Evolutionary conservation across 2,888 invertebrate genomes (phyloP).

Genomic region (Apoda limacodes): DNA sequence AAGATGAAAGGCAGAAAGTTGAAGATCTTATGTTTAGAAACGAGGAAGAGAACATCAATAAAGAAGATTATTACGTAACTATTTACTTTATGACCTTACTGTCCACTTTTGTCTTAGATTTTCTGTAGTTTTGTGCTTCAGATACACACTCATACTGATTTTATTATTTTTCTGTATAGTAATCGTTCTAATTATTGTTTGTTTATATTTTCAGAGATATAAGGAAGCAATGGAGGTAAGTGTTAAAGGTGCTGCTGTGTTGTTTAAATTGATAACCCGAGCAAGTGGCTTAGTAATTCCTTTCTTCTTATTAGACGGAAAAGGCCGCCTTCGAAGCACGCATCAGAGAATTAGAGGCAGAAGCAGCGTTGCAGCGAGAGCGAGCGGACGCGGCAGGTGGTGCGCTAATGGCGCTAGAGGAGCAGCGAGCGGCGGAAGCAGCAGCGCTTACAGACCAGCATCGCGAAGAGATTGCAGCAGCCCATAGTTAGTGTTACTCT

Average conservation of each 20-base stretch:
- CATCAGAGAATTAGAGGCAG: constrained; percentile 55
- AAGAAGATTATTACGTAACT: constrained; percentile 88
- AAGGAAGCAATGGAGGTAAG: constrained; percentile 62
- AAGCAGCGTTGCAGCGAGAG: constrained; percentile 40
- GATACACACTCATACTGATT: background rate
- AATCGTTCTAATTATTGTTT: too few species aligned
- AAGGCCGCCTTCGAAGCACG: constrained; percentile 60
- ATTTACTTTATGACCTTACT: constrained; percentile 4
- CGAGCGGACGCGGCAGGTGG: constrained; percentile 50
- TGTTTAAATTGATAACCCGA: too few species aligned
- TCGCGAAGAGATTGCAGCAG: constrained; percentile 53
- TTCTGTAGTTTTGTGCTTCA: background rate
- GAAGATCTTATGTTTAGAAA: constrained; percentile 92
- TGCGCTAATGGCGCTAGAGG: constrained; percentile 40
- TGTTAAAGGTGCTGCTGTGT: too few species aligned
- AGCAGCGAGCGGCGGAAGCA: constrained; percentile 42
- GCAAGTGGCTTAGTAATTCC: too few species aligned
- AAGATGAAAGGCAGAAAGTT: constrained; percentile 83
- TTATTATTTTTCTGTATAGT: too few species aligned
- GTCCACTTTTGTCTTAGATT: constrained; percentile 1
- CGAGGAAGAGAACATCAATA: constrained; percentile 91
- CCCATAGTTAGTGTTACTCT: constrained; percentile 56
- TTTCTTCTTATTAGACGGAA: constrained; percentile 39
- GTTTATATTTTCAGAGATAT: constrained; percentile 55
- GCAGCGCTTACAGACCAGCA: constrained; percentile 44